These are phyloP conservation scores for Perizoma flavofasciatum DNA, from an alignment of 2,888 invertebrate genomes.

Conservation along the genomic window DNA sequence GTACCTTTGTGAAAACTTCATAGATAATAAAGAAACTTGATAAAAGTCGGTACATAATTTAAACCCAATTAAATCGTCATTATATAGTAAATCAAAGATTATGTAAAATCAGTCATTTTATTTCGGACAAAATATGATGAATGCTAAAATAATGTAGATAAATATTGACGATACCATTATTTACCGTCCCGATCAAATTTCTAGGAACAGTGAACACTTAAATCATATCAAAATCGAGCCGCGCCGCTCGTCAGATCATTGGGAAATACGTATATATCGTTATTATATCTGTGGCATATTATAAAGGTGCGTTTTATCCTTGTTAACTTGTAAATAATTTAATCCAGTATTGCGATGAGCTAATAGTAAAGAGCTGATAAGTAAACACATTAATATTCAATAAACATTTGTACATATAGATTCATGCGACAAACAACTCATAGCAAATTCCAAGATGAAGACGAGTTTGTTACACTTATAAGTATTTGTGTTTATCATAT, in stretches of 20 bases:
- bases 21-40: not conserved
- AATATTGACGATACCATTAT: conserved; percentile 1
- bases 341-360: conserved; percentile 40
- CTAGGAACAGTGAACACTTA: conserved; percentile 4
- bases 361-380: conserved; percentile 48
- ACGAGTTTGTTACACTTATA: conserved; percentile 25
- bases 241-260: conserved; percentile 7
- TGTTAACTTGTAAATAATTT: conserved; percentile 28
- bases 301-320: conserved; percentile 15
- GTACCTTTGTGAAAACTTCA: too few species aligned
- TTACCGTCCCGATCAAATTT: conserved; percentile 6
- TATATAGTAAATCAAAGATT: not conserved
- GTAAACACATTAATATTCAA: conserved; percentile 48
- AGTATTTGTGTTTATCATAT: too few species aligned
- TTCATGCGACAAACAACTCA: conserved; percentile 49
- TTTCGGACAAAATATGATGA: not conserved
- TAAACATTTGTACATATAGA: conserved; percentile 53
- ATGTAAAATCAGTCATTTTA: not conserved
- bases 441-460: conserved; percentile 22
- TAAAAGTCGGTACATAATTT: not conserved
- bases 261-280: conserved; percentile 17
- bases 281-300: too few species aligned
- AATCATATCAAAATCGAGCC: not conserved
- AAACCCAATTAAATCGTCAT: too few species aligned
- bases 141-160: conserved; percentile 7